Conservation (phyloP, 2,888 invertebrate genomes). For the Congeria kusceri region DNA sequence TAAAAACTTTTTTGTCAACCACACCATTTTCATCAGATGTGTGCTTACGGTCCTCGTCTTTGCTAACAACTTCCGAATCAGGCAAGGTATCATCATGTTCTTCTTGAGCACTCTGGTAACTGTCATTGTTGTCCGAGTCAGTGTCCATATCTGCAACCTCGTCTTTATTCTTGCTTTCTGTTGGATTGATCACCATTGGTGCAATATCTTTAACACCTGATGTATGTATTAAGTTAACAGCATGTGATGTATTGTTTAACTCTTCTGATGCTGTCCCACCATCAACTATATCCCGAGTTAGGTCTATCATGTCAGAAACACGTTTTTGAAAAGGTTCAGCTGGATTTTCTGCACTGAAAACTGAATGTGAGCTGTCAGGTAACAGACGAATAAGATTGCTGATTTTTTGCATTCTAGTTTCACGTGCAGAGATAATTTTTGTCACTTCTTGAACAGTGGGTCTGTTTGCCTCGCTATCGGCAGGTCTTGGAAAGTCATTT, state of each 20-base stretch:
- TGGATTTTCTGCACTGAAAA: neutral
- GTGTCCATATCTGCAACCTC: no score
- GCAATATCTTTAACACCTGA: no score
- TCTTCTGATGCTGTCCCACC: neutral
- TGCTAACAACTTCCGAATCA: no score
- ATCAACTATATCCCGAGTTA: neutral
- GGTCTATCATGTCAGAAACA: neutral
- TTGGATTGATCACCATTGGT: no score
- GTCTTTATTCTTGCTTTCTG: no score
- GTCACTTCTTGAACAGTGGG: neutral
- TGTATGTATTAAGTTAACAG: no score
- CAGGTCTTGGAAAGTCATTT: neutral
- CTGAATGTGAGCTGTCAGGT: neutral
- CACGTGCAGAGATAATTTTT: neutral
- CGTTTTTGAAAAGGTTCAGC: no score
- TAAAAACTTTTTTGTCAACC: neutral
- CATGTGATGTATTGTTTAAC: neutral
- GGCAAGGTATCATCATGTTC: no score
- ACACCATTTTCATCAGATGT: no score
- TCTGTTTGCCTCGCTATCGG: neutral
- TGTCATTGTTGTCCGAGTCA: no score
- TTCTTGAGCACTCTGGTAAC: no score
- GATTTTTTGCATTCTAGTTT: neutral
- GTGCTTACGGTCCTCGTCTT: no score
- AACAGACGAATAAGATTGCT: neutral